Base-by-base conservation (phyloP, 2,797 vertebrate species). In the Amniataba percoides region DNA sequence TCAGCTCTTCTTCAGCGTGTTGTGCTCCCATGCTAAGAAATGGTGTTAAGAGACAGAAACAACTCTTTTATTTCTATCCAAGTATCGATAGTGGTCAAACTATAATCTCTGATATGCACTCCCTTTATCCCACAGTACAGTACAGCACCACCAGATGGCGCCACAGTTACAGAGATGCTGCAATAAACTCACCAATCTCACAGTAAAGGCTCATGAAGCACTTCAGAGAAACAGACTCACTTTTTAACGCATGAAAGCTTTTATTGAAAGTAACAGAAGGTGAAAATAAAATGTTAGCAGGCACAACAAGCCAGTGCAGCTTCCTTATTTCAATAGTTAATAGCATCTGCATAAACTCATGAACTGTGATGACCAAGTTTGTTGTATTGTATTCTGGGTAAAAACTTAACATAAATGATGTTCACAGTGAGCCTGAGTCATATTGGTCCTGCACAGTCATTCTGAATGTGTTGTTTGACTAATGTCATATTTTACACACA, bases 131-230 rank as follows among this genome's bases (percentile, higher is more conserved):
- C 12, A 16, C 18, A 18, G 21, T 8, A 42, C 1, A 61, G 36
- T 2, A 43, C 3, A 53, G 2, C 9, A 5, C 77, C 90, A 78
- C 86, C 76, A 92, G 92, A 79, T 90, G 91, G 85, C 14, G 42
- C n/a, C 68, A 91, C 53, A 82, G 61, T 3, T 59, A n/a, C 31
- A 78, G 15, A 15, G 3, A 46, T 46, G 13, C 23, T 46, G 5
- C 1, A n/a, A 53, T 7, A 2, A 13, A 39, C 12, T 1, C 12
- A 23, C 14, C 19, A 18, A n/a, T 16, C 51, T 1, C 19, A 31
- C 15, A 9, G 8, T 25, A 12, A 49, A 58, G 12, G 5, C 4
- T 60, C 11, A n/a, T 10, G 31, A 43, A 18, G 2, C 40, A 15
- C 11, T 34, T 27, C 1, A 40, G 18, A 65, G 39, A 45, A 45